These are phyloP conservation scores for Catharus bicknelli DNA, from an alignment of 2,113 vertebrate species.

Conservation along the genomic window DNA sequence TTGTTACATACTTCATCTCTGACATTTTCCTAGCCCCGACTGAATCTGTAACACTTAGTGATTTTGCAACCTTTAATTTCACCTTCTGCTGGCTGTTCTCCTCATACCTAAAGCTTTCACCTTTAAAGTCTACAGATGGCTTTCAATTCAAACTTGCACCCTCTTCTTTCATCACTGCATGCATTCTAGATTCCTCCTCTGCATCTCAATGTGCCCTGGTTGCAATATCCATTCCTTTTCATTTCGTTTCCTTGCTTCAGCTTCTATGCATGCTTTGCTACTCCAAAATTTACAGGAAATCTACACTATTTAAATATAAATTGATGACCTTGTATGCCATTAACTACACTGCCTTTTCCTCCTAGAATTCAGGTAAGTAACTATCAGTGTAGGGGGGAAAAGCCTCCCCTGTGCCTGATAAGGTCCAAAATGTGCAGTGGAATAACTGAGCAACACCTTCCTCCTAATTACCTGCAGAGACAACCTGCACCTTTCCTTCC, in stretches of 20 bases:
- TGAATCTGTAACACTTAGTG: neutral
- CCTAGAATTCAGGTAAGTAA: too few relatives aligned
- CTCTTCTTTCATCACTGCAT: neutral
- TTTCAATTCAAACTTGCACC: neutral
- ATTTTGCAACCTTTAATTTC: neutral
- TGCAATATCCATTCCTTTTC: neutral
- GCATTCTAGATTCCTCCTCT: neutral
- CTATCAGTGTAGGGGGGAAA: accelerated
- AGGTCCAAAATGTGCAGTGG: neutral
- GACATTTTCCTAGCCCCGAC: neutral
- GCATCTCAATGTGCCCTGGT: neutral
- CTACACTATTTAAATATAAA: neutral
- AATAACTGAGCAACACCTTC: neutral
- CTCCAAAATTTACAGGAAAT: neutral
- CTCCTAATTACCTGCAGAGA: neutral
- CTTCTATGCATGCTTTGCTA: neutral
- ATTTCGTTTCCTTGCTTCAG: neutral
- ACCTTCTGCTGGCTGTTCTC: neutral
- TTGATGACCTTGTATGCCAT: neutral
- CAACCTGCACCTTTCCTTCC: neutral
- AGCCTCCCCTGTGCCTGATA: neutral
- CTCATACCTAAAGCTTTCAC: neutral
- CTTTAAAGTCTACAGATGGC: neutral
- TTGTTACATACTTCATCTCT: neutral
- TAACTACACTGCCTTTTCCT: neutral